phyloP scores from a whole-genome alignment of 1,140 invertebrate genomes.

The Drosophila obscura region DNA sequence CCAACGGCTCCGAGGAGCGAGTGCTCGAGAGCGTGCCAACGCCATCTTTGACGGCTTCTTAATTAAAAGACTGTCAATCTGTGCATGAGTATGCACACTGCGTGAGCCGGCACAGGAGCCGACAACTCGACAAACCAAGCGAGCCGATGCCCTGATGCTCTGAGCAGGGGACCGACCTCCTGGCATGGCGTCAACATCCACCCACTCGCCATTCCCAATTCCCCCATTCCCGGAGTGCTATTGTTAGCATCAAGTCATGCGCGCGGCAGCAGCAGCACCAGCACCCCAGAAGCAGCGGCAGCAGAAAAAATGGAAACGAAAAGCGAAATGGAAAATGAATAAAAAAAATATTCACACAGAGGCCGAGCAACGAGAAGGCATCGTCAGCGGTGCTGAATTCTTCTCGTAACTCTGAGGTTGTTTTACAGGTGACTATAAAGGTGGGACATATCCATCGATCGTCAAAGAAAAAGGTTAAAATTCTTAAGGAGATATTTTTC shows the following conservation, averaged over 20 bases:
- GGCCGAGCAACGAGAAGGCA: background rate
- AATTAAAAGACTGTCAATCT: conserved; percentile 83
- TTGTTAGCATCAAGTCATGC: conserved; percentile 78
- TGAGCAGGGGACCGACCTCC: conserved; percentile 7
- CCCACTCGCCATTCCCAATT: too few species aligned
- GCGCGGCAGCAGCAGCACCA: conserved; percentile 49
- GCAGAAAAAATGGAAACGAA: conserved; percentile 31
- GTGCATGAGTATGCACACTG: conserved; percentile 47
- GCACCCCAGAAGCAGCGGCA: conserved; percentile 4
- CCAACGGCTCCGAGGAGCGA: conserved; percentile 15
- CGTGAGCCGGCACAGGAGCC: conserved; percentile 36
- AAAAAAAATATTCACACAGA: conserved; percentile 11
- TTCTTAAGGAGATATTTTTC: too few species aligned
- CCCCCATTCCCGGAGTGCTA: conserved; percentile 59
- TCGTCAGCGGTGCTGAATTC: background rate
- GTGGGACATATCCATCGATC: too few species aligned
- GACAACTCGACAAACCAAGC: conserved; percentile 37
- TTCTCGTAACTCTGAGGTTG: too few species aligned
- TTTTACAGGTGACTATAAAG: too few species aligned
- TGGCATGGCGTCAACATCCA: background rate
- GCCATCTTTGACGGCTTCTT: conserved; percentile 81
- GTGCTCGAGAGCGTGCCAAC: conserved; percentile 56
- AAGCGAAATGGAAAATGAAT: conserved; percentile 4
- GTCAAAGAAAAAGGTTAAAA: too few species aligned
- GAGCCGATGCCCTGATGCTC: conserved; percentile 10